These are phyloP conservation scores for Leptinotarsa peninsularis DNA, from an alignment of 2,888 invertebrate species.

Conservation along the genomic window DNA sequence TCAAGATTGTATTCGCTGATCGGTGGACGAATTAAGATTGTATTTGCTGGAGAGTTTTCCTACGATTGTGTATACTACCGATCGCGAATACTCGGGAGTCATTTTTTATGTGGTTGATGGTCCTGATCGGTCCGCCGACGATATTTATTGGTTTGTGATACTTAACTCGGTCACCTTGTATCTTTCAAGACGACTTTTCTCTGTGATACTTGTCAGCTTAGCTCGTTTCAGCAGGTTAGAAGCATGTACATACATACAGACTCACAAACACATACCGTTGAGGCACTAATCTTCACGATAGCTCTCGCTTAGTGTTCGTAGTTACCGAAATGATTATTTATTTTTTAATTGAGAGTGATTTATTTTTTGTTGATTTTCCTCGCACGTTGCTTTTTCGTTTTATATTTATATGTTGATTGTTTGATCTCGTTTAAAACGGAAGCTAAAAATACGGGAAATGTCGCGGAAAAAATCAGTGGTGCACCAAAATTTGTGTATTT, in stretches of 20 bases:
- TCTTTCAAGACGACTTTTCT: conserved; percentile 38
- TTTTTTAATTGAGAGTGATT: conserved; percentile 4
- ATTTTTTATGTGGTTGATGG: no score
- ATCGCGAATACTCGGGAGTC: no score
- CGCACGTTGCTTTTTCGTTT: background rate
- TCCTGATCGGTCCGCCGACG: background rate
- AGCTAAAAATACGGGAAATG: background rate
- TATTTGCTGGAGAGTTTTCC: no score
- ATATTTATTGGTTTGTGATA: conserved; percentile 32
- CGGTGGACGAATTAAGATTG: background rate
- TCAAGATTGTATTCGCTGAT: background rate
- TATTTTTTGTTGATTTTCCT: conserved; percentile 2
- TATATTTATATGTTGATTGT: background rate
- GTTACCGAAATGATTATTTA: conserved; percentile 17
- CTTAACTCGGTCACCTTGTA: conserved; percentile 32
- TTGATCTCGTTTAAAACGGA: background rate
- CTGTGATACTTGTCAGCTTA: conserved; percentile 43
- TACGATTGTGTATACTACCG: no score
- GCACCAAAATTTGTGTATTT: no score
- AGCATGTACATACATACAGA: conserved; percentile 12
- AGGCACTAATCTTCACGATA: conserved; percentile 15
- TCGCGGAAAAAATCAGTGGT: background rate
- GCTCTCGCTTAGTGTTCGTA: background rate
- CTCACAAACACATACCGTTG: background rate
- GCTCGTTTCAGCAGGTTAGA: conserved; percentile 10